Evolutionary conservation across 2,888 invertebrate genomes (phyloP), one percentile per base, ranked within the genome.

Genomic region (Emmelina monodactyla): DNA sequence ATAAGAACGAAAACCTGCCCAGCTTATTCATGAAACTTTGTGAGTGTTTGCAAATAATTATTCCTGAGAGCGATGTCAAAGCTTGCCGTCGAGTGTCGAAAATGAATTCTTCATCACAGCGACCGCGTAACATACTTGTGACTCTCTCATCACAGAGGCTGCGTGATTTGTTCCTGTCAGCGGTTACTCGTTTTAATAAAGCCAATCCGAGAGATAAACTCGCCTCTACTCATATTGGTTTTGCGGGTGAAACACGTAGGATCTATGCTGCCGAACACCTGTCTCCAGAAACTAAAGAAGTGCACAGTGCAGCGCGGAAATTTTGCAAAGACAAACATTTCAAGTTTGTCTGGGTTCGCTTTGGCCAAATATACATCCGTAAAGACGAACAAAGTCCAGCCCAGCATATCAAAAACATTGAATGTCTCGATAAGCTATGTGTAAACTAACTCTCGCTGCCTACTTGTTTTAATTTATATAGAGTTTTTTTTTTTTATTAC

Each of bases 151-250:
- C 32, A 2, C 40, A 38, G 2, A 28, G 38, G 10, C 14, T 35
- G 7, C 37, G 44, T 3, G 41, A 44, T 22, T n/a, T 10, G n/a
- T 4, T 34, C 2, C 4, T 35, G 2, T 35, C 35, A 6, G 13
- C 35, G 1, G 22, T 31, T 7, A 9, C 12, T 2, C 22, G 35
- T 11, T 35, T 29, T 13, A 35, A 35, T 9, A 35, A 35, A 16
- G 12, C 9, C 3, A 11, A 35, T 16, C 16, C 25, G 5, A 25
- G 12, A n/a, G 1, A 14, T 11, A n/a, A 10, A 7, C 15, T 35
- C 12, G 15, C 12, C 14, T 31, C 35, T 16, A 12, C 25, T 15
- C 6, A 14, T 16, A 14, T 35, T 9, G 31, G 31, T 10, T 29
- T 34, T 2, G 3, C 13, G 5, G 34, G 34, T 6, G 15, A 14